Percentiles rank a stretch among this genome's conserved stretches.
These are phyloP conservation scores for Tupaia tana DNA, from an alignment of 2,113 vertebrate genomes.

Conservation along the genomic window DNA sequence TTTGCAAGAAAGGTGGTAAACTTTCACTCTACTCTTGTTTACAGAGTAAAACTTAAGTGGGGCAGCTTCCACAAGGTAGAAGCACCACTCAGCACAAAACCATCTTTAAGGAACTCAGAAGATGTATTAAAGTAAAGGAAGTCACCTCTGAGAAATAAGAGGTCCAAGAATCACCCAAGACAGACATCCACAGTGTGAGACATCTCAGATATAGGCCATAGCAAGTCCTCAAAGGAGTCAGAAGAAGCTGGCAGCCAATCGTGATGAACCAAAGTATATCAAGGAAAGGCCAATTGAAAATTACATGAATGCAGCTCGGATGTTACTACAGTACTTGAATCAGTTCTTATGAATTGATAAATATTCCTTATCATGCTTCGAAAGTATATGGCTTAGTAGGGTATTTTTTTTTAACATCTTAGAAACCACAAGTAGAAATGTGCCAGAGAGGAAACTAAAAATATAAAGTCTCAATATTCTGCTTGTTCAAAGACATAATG, in stretches of 20 bases:
- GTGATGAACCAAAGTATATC: rapidly evolving
- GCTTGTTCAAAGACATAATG: constrained; percentile 29
- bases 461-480: not conserved
- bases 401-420: not conserved
- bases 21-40: not conserved
- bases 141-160: not conserved
- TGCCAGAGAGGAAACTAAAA: not conserved
- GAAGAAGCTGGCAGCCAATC: not conserved
- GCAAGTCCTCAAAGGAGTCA: not conserved
- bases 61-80: not conserved
- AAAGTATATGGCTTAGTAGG: not conserved
- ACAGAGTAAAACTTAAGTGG: not conserved
- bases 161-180: not conserved
- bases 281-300: not conserved
- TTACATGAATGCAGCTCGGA: not conserved
- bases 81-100: not conserved
- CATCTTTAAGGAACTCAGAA: not conserved
- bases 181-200: not conserved
- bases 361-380: not conserved
- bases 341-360: not conserved
- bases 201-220: not conserved
- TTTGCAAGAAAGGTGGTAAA: not conserved
- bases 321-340: rapidly evolving
- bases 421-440: constrained; percentile 42
- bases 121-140: not conserved